phyloP scores from a whole-genome alignment of 2,797 vertebrate species.

The Ambastaia sidthimunki region DNA sequence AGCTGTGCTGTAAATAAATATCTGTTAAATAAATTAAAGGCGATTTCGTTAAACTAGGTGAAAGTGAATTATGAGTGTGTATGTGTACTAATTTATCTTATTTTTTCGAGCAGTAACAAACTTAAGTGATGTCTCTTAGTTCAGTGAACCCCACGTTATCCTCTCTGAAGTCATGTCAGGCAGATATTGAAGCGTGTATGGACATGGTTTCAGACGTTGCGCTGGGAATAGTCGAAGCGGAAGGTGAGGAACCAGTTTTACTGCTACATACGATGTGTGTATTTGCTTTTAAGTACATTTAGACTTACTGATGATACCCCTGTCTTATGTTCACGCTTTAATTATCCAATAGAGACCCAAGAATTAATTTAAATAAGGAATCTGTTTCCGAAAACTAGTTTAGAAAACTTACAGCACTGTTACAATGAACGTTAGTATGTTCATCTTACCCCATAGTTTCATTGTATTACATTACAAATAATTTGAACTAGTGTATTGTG shows the following conservation, averaged over 20 bases:
- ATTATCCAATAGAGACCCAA: neutral
- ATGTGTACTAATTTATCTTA: neutral
- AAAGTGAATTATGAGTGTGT: neutral
- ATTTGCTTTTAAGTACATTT: neutral
- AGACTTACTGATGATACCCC: neutral
- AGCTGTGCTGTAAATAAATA: neutral
- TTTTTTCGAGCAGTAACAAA: neutral
- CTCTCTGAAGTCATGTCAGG: slow-evolving; percentile 84
- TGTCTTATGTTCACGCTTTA: too few species aligned
- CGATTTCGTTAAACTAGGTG: neutral
- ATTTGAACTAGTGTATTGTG: too few species aligned
- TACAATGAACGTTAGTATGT: too few species aligned
- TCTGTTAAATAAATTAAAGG: neutral
- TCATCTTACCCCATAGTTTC: too few species aligned
- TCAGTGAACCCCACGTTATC: slow-evolving; percentile 80
- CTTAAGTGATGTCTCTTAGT: slow-evolving; percentile 68
- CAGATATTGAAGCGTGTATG: slow-evolving; percentile 87
- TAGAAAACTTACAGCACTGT: too few species aligned
- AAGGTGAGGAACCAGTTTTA: slow-evolving; percentile 72
- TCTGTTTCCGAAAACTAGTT: neutral
- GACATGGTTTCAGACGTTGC: slow-evolving; percentile 79
- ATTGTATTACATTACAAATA: too few species aligned
- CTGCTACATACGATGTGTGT: neutral
- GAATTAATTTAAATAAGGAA: too few species aligned
- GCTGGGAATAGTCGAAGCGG: slow-evolving; percentile 77